Evolutionary conservation across 2,888 invertebrate genomes (phyloP).

Genomic region (Apoderus coryli): DNA sequence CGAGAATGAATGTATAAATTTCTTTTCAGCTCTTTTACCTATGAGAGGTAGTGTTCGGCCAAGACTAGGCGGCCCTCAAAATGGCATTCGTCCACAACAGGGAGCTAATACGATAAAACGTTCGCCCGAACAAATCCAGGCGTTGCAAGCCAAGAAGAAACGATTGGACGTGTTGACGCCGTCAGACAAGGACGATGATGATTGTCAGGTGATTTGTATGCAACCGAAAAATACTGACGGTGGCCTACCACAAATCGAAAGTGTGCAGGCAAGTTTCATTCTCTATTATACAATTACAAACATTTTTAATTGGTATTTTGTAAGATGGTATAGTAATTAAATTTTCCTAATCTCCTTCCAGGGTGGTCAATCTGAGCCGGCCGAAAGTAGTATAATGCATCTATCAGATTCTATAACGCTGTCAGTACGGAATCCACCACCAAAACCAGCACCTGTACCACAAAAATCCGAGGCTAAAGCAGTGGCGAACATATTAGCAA

Average conservation of each 20-base stretch:
- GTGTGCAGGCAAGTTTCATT: constrained; percentile 44
- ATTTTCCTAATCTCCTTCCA: constrained; percentile 14
- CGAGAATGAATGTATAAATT: no score
- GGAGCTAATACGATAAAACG: constrained; percentile 20
- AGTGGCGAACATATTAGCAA: constrained; percentile 62
- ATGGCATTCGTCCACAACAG: constrained; percentile 15
- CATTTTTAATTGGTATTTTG: background rate
- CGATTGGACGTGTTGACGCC: constrained; percentile 50
- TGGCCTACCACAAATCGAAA: constrained; percentile 53
- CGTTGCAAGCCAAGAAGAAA: constrained; percentile 33
- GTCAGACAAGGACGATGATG: constrained; percentile 56
- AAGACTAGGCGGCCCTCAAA: constrained; percentile 18
- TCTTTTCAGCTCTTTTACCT: constrained; percentile 7
- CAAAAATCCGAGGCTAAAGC: constrained; percentile 58
- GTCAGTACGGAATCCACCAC: constrained; percentile 39
- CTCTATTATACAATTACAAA: no score
- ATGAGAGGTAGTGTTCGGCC: constrained; percentile 20
- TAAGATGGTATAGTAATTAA: background rate
- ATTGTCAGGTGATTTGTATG: constrained; percentile 61
- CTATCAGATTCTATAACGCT: constrained; percentile 60
- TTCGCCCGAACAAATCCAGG: constrained; percentile 29
- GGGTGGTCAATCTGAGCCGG: constrained; percentile 27
- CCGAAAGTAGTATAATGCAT: constrained; percentile 43
- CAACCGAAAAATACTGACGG: constrained; percentile 54
- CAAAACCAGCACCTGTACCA: constrained; percentile 27